A percentile compares a stretch with the other conserved stretches of the same genome.
Conservation (phyloP, 2,888 invertebrate genomes). For the Eueremaeus valkanovi region DNA sequence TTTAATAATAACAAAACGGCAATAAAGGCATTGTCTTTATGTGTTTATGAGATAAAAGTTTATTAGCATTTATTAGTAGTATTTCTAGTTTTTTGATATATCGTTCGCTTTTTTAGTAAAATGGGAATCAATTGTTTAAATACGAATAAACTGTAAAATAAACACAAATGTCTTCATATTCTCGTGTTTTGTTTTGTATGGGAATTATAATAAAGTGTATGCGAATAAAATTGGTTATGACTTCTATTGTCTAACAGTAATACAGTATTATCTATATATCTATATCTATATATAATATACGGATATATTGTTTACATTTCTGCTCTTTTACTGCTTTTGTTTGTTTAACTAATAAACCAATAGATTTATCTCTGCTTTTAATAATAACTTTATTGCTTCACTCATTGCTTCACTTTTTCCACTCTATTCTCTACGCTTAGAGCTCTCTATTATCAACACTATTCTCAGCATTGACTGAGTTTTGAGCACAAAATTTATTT, state of each 20-base stretch:
- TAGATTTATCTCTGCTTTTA: neutral
- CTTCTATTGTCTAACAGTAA: conserved; percentile 12
- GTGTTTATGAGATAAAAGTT: neutral
- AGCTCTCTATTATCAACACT: neutral
- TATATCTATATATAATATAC: too few species aligned
- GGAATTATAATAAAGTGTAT: neutral
- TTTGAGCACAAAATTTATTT: neutral
- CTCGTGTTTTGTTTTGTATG: neutral
- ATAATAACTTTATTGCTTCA: conserved; percentile 6
- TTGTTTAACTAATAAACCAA: conserved; percentile 13
- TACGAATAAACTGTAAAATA: neutral
- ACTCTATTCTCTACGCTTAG: neutral
- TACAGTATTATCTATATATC: too few species aligned
- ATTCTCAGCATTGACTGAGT: neutral
- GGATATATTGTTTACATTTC: neutral
- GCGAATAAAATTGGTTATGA: neutral
- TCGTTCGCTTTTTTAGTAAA: neutral
- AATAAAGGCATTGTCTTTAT: neutral
- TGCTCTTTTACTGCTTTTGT: neutral
- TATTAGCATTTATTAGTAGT: neutral
- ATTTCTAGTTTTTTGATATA: neutral
- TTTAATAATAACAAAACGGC: neutral
- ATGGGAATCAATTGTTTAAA: neutral
- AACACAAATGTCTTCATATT: neutral
- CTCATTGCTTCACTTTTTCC: neutral